phyloP scores from a whole-genome alignment of 2,113 vertebrate species.

The Burhinus bistriatus region DNA sequence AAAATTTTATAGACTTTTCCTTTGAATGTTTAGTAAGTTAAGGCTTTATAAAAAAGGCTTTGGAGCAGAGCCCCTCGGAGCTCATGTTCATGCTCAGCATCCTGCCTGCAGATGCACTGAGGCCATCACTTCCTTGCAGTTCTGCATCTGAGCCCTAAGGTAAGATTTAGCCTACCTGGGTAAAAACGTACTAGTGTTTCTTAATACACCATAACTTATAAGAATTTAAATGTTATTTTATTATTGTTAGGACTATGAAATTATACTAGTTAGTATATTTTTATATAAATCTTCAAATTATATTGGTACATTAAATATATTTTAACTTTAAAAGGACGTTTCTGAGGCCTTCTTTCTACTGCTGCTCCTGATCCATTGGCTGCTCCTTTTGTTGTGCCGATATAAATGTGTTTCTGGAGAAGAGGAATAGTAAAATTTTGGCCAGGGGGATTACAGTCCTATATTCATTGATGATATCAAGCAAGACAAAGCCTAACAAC shows the following conservation, averaged over 20 bases:
- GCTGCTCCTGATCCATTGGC: background rate
- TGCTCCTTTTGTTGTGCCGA: background rate
- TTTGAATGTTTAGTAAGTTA: background rate
- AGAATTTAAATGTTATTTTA: background rate
- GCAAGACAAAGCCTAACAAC: background rate
- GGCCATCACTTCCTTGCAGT: background rate
- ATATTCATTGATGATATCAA: background rate
- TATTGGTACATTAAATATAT: background rate
- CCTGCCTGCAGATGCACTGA: background rate
- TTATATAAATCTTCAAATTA: background rate
- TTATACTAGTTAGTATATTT: background rate
- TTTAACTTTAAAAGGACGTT: background rate
- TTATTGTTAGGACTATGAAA: background rate
- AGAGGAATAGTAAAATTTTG: background rate
- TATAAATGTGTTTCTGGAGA: background rate
- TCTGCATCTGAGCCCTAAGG: background rate
- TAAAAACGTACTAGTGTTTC: background rate
- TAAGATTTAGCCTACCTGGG: background rate
- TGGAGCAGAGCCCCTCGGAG: background rate
- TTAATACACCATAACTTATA: background rate
- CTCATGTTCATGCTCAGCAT: background rate
- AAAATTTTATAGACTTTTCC: background rate
- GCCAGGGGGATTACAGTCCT: rapidly evolving
- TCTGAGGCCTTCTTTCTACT: background rate
- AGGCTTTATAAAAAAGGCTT: background rate